A percentile compares a stretch with the other conserved stretches of the same genome.
Evolutionary conservation across 2,797 vertebrate genomes (phyloP).

Genomic region (Xenops minutus): DNA sequence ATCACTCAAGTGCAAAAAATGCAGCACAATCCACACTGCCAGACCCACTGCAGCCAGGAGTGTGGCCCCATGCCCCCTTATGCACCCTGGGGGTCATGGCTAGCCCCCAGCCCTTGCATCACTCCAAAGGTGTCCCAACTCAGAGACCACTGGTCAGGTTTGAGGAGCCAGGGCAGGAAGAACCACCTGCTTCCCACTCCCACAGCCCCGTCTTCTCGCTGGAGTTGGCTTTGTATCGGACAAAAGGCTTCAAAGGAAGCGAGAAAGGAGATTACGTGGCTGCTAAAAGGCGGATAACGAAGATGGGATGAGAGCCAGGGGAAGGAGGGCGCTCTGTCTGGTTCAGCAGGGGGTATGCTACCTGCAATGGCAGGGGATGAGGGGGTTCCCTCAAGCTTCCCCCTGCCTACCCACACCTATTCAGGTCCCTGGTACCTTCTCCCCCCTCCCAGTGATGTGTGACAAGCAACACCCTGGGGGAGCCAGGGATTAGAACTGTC

Average conservation of each 20-base stretch:
- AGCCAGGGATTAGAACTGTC: not conserved
- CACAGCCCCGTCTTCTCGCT: not conserved
- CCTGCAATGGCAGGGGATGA: not conserved
- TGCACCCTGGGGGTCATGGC: accelerated
- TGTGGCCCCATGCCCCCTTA: not conserved
- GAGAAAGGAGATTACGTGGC: slow-evolving; percentile 24
- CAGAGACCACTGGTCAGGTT: not conserved
- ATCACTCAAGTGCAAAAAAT: accelerated
- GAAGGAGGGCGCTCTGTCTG: accelerated
- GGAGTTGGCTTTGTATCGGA: not conserved
- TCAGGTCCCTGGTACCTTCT: not conserved
- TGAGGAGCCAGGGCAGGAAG: not conserved
- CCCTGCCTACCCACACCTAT: not conserved
- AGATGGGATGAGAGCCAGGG: not conserved
- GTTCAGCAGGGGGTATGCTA: not conserved
- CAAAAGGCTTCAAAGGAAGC: slow-evolving; percentile 27
- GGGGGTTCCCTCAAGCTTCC: not conserved
- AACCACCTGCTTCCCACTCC: not conserved
- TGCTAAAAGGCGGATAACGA: not conserved
- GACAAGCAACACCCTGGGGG: not conserved
- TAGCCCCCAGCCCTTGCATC: not conserved
- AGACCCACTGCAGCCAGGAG: not conserved
- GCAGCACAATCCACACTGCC: not conserved
- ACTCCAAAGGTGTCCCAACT: not conserved
- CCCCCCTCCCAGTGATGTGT: accelerated